Base-by-base conservation (phyloP, 2,113 vertebrate species). In the Spilogale gracilis region DNA sequence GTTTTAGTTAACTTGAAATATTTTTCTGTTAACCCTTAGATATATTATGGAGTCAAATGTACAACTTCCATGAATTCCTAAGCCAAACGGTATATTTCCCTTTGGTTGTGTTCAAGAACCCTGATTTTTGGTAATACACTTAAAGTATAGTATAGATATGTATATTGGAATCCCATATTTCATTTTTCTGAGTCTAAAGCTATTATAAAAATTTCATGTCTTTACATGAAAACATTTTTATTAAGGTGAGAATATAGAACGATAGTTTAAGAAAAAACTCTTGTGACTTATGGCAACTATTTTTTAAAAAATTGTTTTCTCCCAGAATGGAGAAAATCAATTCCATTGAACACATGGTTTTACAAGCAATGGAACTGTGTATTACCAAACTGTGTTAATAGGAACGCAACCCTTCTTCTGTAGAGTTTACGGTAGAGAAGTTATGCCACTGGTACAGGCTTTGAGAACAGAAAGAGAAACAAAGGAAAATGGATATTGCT, bases 161-260 rank as follows among this genome's bases (percentile, higher is more conserved):
- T 95, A 3, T 76, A 71, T 88, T 80, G 27, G 54, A 96, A 79
- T 21, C 20, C 30, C 78, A 9, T 60, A 30, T 95, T 80, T 96
- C 1, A 63, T 43, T 95, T 83, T 90, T 86, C 30, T 61, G 23
- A 82, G 16, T 76, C 32, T 96, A 48, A 88, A 95, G 74, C 82
- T 89, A 67, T 20, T 83, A 92, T 94, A 76, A 95, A 91, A 89
- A 83, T 92, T 69, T 92, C 32, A 86, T 61, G 8, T 92, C 30
- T 89, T 93, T 82, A 56, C 48, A 61, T 96, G 85, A 71, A 80
- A 96, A 85, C 16, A 65, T 95, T 95, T 97, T 97, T 96, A 90
- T 93, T 95, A 94, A 65, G 23, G 32, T 81, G 94, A 94, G 54
- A 63, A 12, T 60, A 13, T 38, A 95, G 60, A 48, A 87, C 4